phyloP scores from a whole-genome alignment of 2,797 vertebrate genomes.

The Erethizon dorsatum region DNA sequence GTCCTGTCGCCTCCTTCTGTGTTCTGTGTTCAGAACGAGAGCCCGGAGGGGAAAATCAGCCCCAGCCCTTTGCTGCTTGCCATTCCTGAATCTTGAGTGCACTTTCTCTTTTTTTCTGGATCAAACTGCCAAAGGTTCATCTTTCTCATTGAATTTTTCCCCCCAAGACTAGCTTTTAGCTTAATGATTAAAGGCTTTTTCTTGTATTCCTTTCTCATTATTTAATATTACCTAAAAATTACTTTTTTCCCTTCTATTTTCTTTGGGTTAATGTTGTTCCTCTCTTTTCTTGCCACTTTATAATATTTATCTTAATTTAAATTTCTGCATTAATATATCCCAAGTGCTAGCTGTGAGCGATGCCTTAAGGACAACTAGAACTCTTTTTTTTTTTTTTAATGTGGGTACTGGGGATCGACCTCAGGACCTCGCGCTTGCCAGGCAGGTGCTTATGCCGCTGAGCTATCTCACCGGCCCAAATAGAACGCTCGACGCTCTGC shows the following conservation, averaged over 20 bases:
- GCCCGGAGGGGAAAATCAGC: not conserved
- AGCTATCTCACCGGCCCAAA: too few relatives aligned
- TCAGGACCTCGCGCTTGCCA: too few relatives aligned
- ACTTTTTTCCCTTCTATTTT: not conserved
- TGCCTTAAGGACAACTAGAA: not conserved
- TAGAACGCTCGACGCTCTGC: too few relatives aligned
- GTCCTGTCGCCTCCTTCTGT: not conserved
- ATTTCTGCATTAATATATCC: slow-evolving; percentile 10
- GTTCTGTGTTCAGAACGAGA: not conserved
- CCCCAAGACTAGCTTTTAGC: slow-evolving; percentile 24
- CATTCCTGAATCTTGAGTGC: not conserved
- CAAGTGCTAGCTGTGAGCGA: not conserved
- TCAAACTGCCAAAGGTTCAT: not conserved
- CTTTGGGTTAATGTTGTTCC: not conserved
- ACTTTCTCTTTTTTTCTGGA: not conserved
- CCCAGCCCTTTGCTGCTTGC: not conserved
- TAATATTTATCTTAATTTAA: not conserved
- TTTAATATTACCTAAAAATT: not conserved
- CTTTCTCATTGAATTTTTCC: not conserved
- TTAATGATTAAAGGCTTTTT: not conserved
- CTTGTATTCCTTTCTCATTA: not conserved
- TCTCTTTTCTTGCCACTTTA: not conserved
- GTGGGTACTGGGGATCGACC: too few relatives aligned
- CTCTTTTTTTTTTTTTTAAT: too few relatives aligned
- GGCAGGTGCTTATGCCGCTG: too few relatives aligned